Conservation (phyloP, 2,113 vertebrate genomes). For the Corythaeola cristata region DNA sequence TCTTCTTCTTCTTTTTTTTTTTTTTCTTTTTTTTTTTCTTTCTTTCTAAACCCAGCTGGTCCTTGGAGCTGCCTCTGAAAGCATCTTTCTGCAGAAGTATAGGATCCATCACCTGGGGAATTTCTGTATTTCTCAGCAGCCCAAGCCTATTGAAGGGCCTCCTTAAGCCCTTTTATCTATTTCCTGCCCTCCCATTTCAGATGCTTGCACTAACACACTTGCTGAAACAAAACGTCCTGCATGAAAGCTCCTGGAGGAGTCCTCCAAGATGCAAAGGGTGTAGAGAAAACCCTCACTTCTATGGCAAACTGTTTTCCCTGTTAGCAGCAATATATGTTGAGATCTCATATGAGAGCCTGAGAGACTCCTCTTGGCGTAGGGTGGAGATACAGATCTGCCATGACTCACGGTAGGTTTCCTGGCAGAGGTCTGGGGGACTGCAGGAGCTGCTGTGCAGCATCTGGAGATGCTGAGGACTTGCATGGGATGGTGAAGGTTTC, state of each 20-base stretch:
- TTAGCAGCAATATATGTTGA: background rate
- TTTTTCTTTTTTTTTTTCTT: accelerated
- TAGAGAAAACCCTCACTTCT: background rate
- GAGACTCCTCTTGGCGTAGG: background rate
- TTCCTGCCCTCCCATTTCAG: background rate
- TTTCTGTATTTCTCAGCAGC: background rate
- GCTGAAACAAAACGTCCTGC: background rate
- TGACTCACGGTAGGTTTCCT: accelerated
- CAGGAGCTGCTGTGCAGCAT: background rate
- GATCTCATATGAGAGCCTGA: background rate
- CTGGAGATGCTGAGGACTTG: background rate
- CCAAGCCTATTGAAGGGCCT: background rate
- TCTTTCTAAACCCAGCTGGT: background rate
- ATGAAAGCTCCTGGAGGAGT: background rate
- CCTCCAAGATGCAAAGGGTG: background rate
- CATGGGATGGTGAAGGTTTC: background rate
- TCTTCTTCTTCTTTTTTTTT: too few relatives aligned
- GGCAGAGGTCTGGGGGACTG: background rate
- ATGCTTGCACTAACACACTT: background rate
- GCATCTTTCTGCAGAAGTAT: background rate
- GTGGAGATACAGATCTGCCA: background rate
- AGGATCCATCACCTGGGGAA: background rate
- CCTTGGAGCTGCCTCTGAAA: background rate
- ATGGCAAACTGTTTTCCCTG: background rate
- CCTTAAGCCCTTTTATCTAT: background rate